Conservation (phyloP, 2,113 vertebrate species). For the Lepus timidus region DNA sequence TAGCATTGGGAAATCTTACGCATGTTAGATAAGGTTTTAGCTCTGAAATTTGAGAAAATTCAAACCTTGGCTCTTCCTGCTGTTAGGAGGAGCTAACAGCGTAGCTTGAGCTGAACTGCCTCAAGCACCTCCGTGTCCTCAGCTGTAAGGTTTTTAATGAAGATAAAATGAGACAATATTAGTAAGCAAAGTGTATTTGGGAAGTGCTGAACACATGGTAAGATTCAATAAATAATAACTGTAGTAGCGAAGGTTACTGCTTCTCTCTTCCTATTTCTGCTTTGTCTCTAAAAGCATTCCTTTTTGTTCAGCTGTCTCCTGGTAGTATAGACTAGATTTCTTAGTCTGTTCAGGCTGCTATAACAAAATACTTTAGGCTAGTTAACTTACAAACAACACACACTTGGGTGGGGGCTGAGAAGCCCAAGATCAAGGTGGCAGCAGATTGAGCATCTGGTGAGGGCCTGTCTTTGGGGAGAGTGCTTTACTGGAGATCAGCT, state of each 20-base stretch:
- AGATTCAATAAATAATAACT: not conserved
- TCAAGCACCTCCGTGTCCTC: not conserved
- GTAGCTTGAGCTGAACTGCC: not conserved
- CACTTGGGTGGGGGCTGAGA: not conserved
- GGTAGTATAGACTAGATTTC: not conserved
- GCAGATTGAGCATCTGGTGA: not conserved
- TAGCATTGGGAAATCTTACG: not conserved
- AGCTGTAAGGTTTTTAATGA: constrained; percentile 9
- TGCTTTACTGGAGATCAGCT: too few relatives aligned
- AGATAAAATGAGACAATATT: not conserved
- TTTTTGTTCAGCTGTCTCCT: not conserved
- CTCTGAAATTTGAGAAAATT: constrained; percentile 37
- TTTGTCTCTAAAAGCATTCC: not conserved
- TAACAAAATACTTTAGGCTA: not conserved
- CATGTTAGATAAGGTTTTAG: not conserved
- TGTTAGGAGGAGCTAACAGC: too few relatives aligned
- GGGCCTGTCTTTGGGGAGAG: not conserved
- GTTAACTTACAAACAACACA: not conserved
- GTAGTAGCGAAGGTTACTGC: not conserved
- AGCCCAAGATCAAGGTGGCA: not conserved
- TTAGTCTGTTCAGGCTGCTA: not conserved
- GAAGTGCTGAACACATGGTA: not conserved
- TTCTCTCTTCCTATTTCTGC: not conserved
- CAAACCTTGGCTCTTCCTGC: not conserved
- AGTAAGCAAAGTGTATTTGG: not conserved